Evolutionary conservation across 2,888 invertebrate species (phyloP), one percentile per base, ranked within the genome.

Genomic region (Actias luna): DNA sequence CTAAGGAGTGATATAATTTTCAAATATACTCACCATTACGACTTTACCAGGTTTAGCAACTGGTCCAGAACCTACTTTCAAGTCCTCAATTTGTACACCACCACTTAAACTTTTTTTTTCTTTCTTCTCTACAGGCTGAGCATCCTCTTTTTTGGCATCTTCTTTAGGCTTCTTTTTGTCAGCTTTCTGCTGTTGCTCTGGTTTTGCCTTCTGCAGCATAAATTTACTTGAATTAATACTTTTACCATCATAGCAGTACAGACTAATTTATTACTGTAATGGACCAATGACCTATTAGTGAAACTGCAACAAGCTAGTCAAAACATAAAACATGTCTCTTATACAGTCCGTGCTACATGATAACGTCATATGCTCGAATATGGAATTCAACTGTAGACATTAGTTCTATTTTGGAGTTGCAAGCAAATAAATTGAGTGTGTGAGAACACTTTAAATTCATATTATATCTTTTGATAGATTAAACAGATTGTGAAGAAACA

Each of bases 51-150:
- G 78, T 78, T 96, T 97, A 0, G 97, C 98, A 4, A 93, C 89
- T 0, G 94, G 92, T 0, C 99, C 99, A 68, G 88, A 93, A n/a
- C 99, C 99, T 25, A 95, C 91, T 78, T 95, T 95, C 0, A 97
- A 31, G 69, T 99, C 99, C 80, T 97, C 96, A 67, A 97, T 87
- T 65, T 94, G 90, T 0, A 98, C 95, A 36, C 98, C 98, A n/a
- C 97, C 97, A 67, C 94, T 93, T 10, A 96, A 72, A 0, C 88
- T 82, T 69, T 93, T 94, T 83, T 94, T 95, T 70, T 94, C 83
- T 83, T 81, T 91, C 71, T 92, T 92, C 2, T 88, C 92, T 7
- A 68, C 72, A 4, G 69, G 22, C 12, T 46, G 46, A 3, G 2
- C 46, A 22, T 46, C 46, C 46, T 83, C 87, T 61, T 75, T 76